Base-by-base conservation (phyloP, 2,113 vertebrate species). In the Rhagologus leucostigma region DNA sequence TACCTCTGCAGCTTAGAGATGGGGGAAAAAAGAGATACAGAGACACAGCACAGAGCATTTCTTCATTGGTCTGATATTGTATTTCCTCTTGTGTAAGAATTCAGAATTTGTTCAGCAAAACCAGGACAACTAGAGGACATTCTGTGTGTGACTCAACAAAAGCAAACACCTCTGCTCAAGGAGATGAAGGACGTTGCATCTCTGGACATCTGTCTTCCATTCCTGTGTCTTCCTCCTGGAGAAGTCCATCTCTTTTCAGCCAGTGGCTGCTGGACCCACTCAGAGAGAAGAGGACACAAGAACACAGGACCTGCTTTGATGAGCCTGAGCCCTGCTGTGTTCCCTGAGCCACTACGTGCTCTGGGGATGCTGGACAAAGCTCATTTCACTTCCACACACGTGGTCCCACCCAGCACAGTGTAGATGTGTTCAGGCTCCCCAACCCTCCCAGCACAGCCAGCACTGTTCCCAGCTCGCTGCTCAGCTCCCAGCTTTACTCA, bases 1-100 rank as follows among this genome's bases (percentile, higher is more conserved):
- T 14, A 62, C 7, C 4, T 3, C 9, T 14, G 4, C 29, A 32
- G 7, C 13, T 26, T 22, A 41, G 39, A 39, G 20, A 35, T 33
- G 13, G 7, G 22, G 15, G 4, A 4, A 17, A 29, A 27, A 8
- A 33, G 5, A 67, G 5, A 37, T 6, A 10, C 1, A 32, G 2
- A 57, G 4, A 41, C 35, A 79, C 0, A 2, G 16, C 14, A 47
- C 13, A 19, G 15, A 80, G 12, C 1, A 13, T 20, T 85, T 37
- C 0, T 41, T 49, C 19, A 21, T n/a, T 19, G 39, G 16, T 30
- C 13, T 29, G 23, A 33, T 55, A 27, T 15, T 50, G 15, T 64
- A 64, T 89, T 85, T 85, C 33, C 44, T 17, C 15, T 30, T 69
- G 10, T 11, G 17, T 8, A 87, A 16, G 5, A 42, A 39, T 39